Conservation (phyloP, 1,140 invertebrate genomes). For the Drosophila bocqueti region DNA sequence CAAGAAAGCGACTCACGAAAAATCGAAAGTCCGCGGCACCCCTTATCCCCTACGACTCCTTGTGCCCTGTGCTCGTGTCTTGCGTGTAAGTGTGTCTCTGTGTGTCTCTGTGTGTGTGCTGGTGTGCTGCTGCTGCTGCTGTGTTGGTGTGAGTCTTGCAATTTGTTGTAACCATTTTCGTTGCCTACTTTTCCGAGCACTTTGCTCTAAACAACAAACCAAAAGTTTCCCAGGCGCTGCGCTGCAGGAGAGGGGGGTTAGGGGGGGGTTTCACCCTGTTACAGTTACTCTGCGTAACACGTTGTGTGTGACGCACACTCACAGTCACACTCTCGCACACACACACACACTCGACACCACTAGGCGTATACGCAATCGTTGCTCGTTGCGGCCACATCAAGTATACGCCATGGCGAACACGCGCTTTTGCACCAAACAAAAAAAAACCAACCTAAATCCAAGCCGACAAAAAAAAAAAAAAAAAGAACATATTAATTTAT, state of each 20-base stretch:
- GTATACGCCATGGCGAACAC: slow-evolving; percentile 68
- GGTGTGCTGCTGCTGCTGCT: not conserved
- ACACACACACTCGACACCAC: slow-evolving; percentile 16
- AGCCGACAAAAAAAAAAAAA: slow-evolving; percentile 33
- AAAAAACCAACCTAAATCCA: slow-evolving; percentile 32
- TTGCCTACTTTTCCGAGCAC: slow-evolving; percentile 53
- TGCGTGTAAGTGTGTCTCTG: not conserved
- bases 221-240: slow-evolving; percentile 16
- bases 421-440: slow-evolving; percentile 49
- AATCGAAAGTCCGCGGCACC: slow-evolving; percentile 66
- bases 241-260: not conserved
- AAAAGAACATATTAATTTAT: slow-evolving; percentile 38
- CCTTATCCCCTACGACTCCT: slow-evolving; percentile 20
- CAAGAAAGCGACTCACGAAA: slow-evolving; percentile 61
- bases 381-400: slow-evolving; percentile 56
- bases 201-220: slow-evolving; percentile 49
- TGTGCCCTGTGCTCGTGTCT: not conserved
- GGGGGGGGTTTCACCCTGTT: not conserved
- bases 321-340: slow-evolving; percentile 27
- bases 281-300: slow-evolving; percentile 51
- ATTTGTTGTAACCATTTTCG: slow-evolving; percentile 45
- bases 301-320: slow-evolving; percentile 64
- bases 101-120: not conserved
- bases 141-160: slow-evolving; percentile 9
- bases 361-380: slow-evolving; percentile 76